Evolutionary conservation across 2,888 invertebrate genomes (phyloP).

Genomic region (Catonia carolina): DNA sequence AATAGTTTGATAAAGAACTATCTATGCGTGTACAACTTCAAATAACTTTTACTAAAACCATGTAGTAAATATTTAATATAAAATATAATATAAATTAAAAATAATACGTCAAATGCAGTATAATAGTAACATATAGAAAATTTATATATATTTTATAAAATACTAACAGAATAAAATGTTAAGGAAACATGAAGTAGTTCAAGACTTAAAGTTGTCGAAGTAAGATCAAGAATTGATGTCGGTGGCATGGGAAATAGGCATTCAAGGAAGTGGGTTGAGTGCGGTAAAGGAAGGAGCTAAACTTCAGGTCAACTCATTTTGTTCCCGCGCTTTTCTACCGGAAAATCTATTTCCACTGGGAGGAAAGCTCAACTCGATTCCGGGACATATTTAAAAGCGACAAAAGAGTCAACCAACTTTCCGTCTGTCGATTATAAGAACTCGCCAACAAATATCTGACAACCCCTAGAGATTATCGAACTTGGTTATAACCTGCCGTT

Average conservation of each 20-base stretch:
- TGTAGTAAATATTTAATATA: no score
- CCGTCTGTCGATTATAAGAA: constrained; percentile 8
- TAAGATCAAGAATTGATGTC: constrained; percentile 6
- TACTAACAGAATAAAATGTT: no score
- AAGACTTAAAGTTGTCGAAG: constrained; percentile 1
- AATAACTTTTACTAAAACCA: no score
- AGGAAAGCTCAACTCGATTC: constrained; percentile 12
- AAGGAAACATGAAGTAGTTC: background rate
- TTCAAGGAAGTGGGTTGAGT: background rate
- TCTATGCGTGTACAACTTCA: no score
- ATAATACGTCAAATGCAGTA: no score
- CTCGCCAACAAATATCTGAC: constrained; percentile 8
- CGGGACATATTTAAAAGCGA: constrained; percentile 13
- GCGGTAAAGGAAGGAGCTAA: background rate
- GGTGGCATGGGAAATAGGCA: background rate
- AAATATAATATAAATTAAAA: no score
- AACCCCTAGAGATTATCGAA: constrained; percentile 7
- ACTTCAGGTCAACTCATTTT: constrained; percentile 12
- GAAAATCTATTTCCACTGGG: constrained; percentile 11
- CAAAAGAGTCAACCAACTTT: constrained; percentile 8
- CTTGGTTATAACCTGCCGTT: no score
- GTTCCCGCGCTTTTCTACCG: constrained; percentile 5
- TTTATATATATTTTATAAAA: no score
- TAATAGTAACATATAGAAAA: no score
- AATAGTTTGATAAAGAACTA: no score